Percentiles rank a stretch among this genome's conserved stretches.
phyloP scores from a whole-genome alignment of 1,140 invertebrate genomes.

The Aphaenogaster rudis region DNA sequence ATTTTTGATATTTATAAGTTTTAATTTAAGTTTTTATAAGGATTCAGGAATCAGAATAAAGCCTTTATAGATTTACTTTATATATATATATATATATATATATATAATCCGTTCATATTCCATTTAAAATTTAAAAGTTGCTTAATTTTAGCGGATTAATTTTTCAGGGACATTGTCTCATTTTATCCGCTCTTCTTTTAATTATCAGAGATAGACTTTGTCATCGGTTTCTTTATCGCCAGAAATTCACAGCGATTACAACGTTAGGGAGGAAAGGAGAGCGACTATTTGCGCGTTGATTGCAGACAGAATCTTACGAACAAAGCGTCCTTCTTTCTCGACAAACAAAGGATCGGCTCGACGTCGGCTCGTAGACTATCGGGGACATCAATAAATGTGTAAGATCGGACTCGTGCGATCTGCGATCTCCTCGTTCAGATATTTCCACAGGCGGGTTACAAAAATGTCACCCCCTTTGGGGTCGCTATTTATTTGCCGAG shows the following conservation, averaged over 20 bases:
- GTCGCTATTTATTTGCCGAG: slow-evolving; percentile 28
- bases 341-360: slow-evolving; percentile 31
- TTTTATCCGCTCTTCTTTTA: slow-evolving; percentile 17
- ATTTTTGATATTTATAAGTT: slow-evolving; percentile 6
- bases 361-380: background rate
- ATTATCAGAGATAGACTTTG: slow-evolving; percentile 35
- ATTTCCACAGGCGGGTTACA: slow-evolving; percentile 7
- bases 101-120: background rate
- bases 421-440: background rate
- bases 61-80: background rate
- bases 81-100: background rate
- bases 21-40: background rate
- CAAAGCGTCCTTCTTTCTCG: slow-evolving; percentile 6
- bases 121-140: background rate
- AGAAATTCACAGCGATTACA: slow-evolving; percentile 29
- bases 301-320: slow-evolving; percentile 26
- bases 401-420: slow-evolving; percentile 30
- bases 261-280: background rate
- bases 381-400: slow-evolving; percentile 42
- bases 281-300: slow-evolving; percentile 35
- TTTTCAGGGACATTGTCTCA: background rate
- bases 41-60: background rate
- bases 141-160: slow-evolving; percentile 12
- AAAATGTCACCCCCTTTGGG: slow-evolving; percentile 5
- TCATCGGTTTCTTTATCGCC: slow-evolving; percentile 39